Evolutionary conservation across 2,113 vertebrate genomes (phyloP).

Genomic region (Odontophorus gujanensis): DNA sequence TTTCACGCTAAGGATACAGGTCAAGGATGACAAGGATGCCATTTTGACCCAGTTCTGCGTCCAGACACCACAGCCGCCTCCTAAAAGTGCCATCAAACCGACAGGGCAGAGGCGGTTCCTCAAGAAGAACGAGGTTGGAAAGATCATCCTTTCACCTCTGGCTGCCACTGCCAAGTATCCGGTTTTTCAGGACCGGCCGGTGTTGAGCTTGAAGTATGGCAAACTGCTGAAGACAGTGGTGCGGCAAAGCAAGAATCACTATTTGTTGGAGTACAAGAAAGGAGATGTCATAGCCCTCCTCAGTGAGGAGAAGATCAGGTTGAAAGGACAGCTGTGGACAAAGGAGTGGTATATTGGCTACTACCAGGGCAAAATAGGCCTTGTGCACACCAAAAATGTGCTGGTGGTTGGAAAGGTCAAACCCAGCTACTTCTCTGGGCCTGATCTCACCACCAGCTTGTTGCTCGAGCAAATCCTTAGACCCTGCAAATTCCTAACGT

Average conservation of each 20-base stretch:
- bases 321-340: slow-evolving; percentile 95
- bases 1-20: slow-evolving; percentile 91
- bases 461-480: slow-evolving; percentile 93
- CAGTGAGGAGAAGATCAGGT: slow-evolving; percentile 92
- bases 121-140: slow-evolving; percentile 96
- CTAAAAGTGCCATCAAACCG: slow-evolving; percentile 85
- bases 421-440: slow-evolving; percentile 85
- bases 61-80: slow-evolving; percentile 90
- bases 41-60: slow-evolving; percentile 95
- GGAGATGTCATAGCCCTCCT: slow-evolving; percentile 90
- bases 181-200: slow-evolving; percentile 88
- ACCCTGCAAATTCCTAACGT: slow-evolving; percentile 96
- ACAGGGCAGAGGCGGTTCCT: slow-evolving; percentile 89
- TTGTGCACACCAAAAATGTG: slow-evolving; percentile 94
- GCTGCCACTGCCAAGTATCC: slow-evolving; percentile 89
- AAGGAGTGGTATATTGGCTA: slow-evolving; percentile 98
- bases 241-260: slow-evolving; percentile 92
- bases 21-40: slow-evolving; percentile 88
- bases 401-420: slow-evolving; percentile 88
- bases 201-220: slow-evolving; percentile 90
- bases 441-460: slow-evolving; percentile 87
- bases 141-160: slow-evolving; percentile 91
- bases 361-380: slow-evolving; percentile 90
- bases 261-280: slow-evolving; percentile 95
- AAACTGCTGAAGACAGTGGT: slow-evolving; percentile 94